Base-by-base conservation (phyloP, 2,888 invertebrate species). In the Trissoscelio sp. region DNA sequence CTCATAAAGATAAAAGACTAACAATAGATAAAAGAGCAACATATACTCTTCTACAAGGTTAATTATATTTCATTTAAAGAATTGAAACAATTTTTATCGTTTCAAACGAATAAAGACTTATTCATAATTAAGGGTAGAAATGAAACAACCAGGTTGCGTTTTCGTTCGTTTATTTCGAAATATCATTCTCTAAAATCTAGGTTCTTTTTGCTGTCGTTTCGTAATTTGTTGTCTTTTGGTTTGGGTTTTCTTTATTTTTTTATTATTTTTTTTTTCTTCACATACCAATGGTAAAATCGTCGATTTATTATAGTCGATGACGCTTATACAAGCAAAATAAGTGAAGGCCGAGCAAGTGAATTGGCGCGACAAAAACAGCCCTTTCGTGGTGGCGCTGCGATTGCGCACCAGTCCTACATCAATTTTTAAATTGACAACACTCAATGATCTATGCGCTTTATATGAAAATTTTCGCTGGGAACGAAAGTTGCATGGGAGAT, bases 211-310 rank as follows among this genome's bases (percentile, higher is more conserved):
- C 55, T 66, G 70, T 58, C 58, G 44, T 14, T 69, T 62, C 16
- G 31, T 14, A 42, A 37, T 46, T 58, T 70, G 48, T 73, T 31
- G 31, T 44, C 42, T 51, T n/a, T n/a, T n/a, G n/a, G n/a, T n/a
- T n/a, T n/a, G n/a, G n/a, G n/a, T n/a, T n/a, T n/a, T n/a, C n/a
- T n/a, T n/a, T n/a, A n/a, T n/a, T n/a, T 28, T 22, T 31, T 53
- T 24, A 2, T 12, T 39, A 3, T n/a, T 39, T 44, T 12, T 3
- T 51, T 24, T 24, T 51, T 31, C 24, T 22, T 80, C 62, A 62
- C 79, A 85, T 84, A 86, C 83, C 86, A 85, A 84, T 87, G 83
- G 85, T 81, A 85, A 85, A 86, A 84, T 84, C 80, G 85, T 83
- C 79, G 83, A 53, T 85, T 83, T 78, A 81, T 83, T 86, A 85